Percentiles rank a stretch among this genome's conserved stretches.
Conservation (phyloP, 2,888 invertebrate species). For the Rhopalosiphum nymphaeae region DNA sequence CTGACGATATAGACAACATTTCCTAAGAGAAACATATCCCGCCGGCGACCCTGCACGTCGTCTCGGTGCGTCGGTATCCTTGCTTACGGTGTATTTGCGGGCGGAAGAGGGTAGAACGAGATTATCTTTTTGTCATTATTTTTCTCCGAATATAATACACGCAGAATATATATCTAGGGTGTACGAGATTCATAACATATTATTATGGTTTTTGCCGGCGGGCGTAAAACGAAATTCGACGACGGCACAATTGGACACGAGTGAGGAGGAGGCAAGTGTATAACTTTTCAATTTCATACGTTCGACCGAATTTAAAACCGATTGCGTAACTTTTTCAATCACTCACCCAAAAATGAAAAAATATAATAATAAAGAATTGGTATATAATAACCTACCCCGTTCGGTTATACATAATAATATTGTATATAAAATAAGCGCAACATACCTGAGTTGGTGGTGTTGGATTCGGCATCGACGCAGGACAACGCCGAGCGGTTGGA, state of each 20-base stretch:
- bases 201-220: constrained; percentile 21
- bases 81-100: neutral
- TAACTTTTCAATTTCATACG: constrained; percentile 57
- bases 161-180: neutral
- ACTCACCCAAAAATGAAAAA: neutral
- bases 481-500: constrained; percentile 78
- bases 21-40: neutral
- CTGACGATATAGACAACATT: neutral
- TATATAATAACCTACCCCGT: neutral
- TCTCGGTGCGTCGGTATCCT: neutral
- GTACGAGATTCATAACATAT: constrained; percentile 27
- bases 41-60: neutral
- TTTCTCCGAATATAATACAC: constrained; percentile 43
- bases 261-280: neutral
- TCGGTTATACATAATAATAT: too few species aligned
- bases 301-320: constrained; percentile 52
- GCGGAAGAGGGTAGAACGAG: neutral
- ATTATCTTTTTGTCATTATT: constrained; percentile 54
- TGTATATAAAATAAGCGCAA: constrained; percentile 66
- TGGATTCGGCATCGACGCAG: constrained; percentile 89
- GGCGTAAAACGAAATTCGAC: constrained; percentile 24
- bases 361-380: neutral
- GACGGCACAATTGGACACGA: neutral
- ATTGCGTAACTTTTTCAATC: constrained; percentile 63
- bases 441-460: constrained; percentile 92